These are phyloP conservation scores for Dryas iulia DNA, from an alignment of 1,140 invertebrate species.

Conservation along the genomic window DNA sequence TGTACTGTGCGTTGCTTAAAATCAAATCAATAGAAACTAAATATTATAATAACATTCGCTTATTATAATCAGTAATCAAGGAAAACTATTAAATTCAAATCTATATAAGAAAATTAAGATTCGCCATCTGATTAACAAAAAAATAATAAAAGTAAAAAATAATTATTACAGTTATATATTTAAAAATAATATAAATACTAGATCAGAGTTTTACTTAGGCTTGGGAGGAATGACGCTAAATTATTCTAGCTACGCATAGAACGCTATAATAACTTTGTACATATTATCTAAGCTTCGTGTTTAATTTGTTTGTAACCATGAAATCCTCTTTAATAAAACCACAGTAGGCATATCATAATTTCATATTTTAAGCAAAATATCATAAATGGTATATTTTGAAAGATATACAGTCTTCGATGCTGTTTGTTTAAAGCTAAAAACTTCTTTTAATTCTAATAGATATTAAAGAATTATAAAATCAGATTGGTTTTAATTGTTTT, in stretches of 20 bases:
- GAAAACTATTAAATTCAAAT: too few relatives aligned
- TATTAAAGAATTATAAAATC: neutral
- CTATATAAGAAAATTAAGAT: too few relatives aligned
- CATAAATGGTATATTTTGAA: slow-evolving; percentile 19
- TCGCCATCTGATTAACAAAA: neutral
- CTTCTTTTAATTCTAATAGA: slow-evolving; percentile 16
- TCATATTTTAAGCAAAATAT: slow-evolving; percentile 20
- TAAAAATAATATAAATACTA: neutral
- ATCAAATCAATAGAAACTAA: too few relatives aligned
- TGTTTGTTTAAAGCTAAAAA: slow-evolving; percentile 40
- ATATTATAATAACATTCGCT: too few relatives aligned
- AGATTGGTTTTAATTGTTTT: neutral
- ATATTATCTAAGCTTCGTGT: slow-evolving; percentile 69
- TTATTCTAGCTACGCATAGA: slow-evolving; percentile 73
- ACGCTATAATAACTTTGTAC: slow-evolving; percentile 71
- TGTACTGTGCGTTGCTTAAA: too few relatives aligned
- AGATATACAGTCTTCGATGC: slow-evolving; percentile 50
- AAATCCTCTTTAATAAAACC: slow-evolving; percentile 15
- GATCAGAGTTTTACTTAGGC: neutral
- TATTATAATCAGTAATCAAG: too few relatives aligned
- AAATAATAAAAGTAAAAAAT: neutral
- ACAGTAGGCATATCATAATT: slow-evolving; percentile 3
- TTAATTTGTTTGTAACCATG: slow-evolving; percentile 38
- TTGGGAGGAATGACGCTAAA: slow-evolving; percentile 45
- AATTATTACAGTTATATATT: too few relatives aligned